These are phyloP conservation scores for Epizoanthus stellaris DNA, from an alignment of 92 coral and sea anemone species.

Conservation along the genomic window DNA sequence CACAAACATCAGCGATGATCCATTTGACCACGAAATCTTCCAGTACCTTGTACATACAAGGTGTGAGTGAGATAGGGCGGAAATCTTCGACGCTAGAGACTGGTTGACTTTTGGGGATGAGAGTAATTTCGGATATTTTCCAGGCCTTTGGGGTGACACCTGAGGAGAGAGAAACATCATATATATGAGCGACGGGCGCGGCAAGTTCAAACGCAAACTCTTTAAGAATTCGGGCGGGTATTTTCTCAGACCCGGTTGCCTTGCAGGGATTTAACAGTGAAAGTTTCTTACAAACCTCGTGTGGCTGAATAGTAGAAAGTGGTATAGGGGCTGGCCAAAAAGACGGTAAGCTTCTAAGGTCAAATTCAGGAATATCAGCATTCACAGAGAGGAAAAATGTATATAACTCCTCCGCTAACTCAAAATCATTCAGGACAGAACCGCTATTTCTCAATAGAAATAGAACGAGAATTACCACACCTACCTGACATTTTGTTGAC, in stretches of 20 bases:
- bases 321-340: background rate
- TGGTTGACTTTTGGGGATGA: constrained; percentile 19
- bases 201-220: constrained; percentile 49
- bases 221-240: constrained; percentile 23
- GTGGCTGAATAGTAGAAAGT: background rate
- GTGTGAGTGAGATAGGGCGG: constrained; percentile 30
- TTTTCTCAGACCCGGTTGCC: background rate
- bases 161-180: constrained; percentile 20
- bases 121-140: background rate
- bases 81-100: constrained; percentile 1
- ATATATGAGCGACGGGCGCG: constrained; percentile 13
- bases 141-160: constrained; percentile 15
- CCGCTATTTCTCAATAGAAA: background rate
- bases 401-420: background rate
- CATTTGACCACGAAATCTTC: background rate
- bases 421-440: background rate
- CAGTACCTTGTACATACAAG: constrained; percentile 8
- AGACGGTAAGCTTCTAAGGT: background rate
- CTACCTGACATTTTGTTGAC: background rate
- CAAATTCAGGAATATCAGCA: background rate
- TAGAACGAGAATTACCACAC: too few relatives aligned
- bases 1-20: constrained; percentile 31
- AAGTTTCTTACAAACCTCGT: constrained; percentile 4
- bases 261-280: background rate
- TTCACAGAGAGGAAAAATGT: background rate